Evolutionary conservation across 2,113 vertebrate species (phyloP).

Genomic region (Hirundichthys speculiger): DNA sequence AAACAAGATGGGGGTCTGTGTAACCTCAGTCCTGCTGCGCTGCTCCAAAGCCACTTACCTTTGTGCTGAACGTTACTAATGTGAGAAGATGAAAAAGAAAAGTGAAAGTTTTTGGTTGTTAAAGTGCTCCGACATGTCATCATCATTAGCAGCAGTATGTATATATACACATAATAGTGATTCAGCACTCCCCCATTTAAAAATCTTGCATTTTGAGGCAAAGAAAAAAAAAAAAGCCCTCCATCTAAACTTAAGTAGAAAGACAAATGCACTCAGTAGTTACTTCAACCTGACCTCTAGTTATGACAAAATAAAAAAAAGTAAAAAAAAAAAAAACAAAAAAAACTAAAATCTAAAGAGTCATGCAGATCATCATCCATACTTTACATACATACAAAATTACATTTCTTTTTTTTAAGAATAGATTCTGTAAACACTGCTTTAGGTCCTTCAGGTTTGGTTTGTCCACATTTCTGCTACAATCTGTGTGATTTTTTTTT

Average conservation of each 20-base stretch:
- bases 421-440: constrained; percentile 79
- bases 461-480: constrained; percentile 49
- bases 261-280: constrained; percentile 60
- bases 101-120: constrained; percentile 71
- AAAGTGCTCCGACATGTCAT: constrained; percentile 72
- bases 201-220: constrained; percentile 38
- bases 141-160: constrained; percentile 73
- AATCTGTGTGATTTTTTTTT: constrained; percentile 29
- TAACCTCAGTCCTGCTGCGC: constrained; percentile 18
- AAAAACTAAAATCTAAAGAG: background rate
- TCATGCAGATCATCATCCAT: constrained; percentile 65
- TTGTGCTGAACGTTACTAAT: constrained; percentile 16
- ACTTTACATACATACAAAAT: constrained; percentile 82
- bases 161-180: constrained; percentile 65
- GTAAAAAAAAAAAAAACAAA: constrained; percentile 23
- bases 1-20: constrained; percentile 11
- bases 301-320: constrained; percentile 30
- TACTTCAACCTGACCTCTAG: constrained; percentile 49
- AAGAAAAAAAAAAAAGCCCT: constrained; percentile 12
- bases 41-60: constrained; percentile 27
- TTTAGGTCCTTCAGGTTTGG: constrained; percentile 63
- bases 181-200: constrained; percentile 57
- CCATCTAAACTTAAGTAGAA: constrained; percentile 26
- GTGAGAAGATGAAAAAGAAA: constrained; percentile 38
- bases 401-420: constrained; percentile 68